Conservation (phyloP, 2,113 vertebrate genomes). For the Hypocryptadius cinnamomeus region DNA sequence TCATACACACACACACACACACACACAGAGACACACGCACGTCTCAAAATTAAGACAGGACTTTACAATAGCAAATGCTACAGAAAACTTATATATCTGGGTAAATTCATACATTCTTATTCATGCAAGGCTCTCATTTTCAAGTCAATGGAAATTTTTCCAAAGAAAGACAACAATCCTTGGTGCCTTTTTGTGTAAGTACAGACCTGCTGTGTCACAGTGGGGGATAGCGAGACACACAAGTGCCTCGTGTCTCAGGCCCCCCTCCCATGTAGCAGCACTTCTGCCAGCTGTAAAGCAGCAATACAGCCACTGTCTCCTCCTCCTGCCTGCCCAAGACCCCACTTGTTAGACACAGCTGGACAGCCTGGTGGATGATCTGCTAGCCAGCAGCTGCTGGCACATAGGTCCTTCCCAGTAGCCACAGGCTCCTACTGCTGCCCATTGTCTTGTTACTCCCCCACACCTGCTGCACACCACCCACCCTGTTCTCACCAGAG, state of each 20-base stretch:
- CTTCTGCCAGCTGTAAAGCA: background rate
- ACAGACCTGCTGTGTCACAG: background rate
- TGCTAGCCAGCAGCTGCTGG: background rate
- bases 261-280: background rate
- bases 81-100: background rate
- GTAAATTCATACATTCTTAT: background rate
- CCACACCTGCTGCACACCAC: background rate
- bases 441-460: background rate
- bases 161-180: background rate
- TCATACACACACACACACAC: background rate
- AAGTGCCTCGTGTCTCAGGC: background rate
- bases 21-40: background rate
- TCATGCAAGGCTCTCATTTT: background rate
- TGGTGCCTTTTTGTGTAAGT: background rate
- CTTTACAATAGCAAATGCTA: background rate
- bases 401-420: background rate
- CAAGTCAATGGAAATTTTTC: background rate
- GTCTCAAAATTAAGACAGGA: background rate
- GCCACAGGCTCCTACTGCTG: background rate
- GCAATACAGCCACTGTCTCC: rapidly evolving
- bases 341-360: background rate
- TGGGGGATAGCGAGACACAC: rapidly evolving
- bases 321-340: background rate
- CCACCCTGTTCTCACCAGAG: background rate
- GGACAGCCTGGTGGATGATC: background rate